Evolutionary conservation across 2,113 vertebrate genomes (phyloP).

Genomic region (Oncorhynchus mykiss): DNA sequence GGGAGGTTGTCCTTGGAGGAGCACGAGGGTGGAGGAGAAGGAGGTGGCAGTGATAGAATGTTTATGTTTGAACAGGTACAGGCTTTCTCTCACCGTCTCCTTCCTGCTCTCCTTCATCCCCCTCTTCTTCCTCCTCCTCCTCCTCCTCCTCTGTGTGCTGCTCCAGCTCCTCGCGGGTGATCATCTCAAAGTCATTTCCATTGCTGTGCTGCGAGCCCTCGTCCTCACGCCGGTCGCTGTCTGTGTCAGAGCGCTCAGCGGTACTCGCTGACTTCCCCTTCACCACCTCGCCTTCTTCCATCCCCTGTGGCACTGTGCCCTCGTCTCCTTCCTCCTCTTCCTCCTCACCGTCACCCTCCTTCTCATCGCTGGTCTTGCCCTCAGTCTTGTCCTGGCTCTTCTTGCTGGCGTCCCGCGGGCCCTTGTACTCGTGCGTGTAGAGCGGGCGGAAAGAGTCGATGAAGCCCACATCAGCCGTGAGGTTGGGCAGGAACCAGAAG

Average conservation of each 20-base stretch:
- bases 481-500: constrained; percentile 98
- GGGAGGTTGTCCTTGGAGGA: constrained; percentile 66
- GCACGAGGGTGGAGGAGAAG: constrained; percentile 30
- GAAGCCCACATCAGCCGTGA: constrained; percentile 97
- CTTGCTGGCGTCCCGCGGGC: constrained; percentile 85
- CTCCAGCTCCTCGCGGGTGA: constrained; percentile 97
- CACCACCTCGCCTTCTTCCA: constrained; percentile 17
- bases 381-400: constrained; percentile 79
- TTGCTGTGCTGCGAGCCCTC: constrained; percentile 98
- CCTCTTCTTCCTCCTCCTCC: constrained; percentile 74
- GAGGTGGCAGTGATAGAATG: constrained; percentile 35
- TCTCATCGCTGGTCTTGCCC: constrained; percentile 75
- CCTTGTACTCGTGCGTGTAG: constrained; percentile 98
- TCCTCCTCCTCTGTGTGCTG: constrained; percentile 92
- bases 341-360: constrained; percentile 88
- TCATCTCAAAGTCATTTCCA: constrained; percentile 99
- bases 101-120: not conserved
- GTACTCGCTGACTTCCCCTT: constrained; percentile 66
- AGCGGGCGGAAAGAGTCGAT: constrained; percentile 98
- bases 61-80: constrained; percentile 85
- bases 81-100: constrained; percentile 66
- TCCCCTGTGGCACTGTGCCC: constrained; percentile 45
- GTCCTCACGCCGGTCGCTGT: constrained; percentile 94
- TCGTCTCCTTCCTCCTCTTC: constrained; percentile 31
- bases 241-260: constrained; percentile 88